Conservation (phyloP, 2,113 vertebrate genomes). For the Neofelis nebulosa region DNA sequence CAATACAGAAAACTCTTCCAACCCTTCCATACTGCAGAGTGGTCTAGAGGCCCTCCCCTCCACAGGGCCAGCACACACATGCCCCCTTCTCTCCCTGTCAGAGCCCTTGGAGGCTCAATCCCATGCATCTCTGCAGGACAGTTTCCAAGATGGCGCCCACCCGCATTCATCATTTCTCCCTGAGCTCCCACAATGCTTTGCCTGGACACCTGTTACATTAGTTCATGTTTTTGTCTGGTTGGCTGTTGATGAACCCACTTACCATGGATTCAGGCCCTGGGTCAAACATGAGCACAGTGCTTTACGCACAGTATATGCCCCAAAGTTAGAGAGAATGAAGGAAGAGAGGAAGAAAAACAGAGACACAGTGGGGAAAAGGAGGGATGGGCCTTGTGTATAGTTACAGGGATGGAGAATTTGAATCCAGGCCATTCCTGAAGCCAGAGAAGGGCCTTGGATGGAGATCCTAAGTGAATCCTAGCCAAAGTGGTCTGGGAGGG, state of each 20-base stretch:
- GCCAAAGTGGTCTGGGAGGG: neutral
- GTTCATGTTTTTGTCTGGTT: neutral
- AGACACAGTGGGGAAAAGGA: neutral
- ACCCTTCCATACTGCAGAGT: neutral
- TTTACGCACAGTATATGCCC: neutral
- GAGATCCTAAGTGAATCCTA: neutral
- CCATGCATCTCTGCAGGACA: neutral
- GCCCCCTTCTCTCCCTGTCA: neutral
- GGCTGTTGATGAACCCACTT: neutral
- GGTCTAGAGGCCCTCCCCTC: neutral
- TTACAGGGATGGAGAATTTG: neutral
- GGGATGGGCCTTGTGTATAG: no score
- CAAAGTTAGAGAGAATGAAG: neutral
- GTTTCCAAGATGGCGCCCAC: neutral
- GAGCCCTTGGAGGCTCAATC: neutral
- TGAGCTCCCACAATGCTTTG: neutral
- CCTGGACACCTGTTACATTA: neutral
- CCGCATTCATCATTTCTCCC: neutral
- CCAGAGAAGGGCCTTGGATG: neutral
- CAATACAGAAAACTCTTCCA: neutral
- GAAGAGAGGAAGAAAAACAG: neutral
- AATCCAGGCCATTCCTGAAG: neutral
- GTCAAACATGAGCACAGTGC: neutral
- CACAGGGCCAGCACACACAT: neutral
- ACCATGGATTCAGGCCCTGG: neutral